A percentile compares a stretch with the other conserved stretches of the same genome.
Evolutionary conservation across 2,888 invertebrate species (phyloP).

Genomic region (Callyntrura guangdongensis): DNA sequence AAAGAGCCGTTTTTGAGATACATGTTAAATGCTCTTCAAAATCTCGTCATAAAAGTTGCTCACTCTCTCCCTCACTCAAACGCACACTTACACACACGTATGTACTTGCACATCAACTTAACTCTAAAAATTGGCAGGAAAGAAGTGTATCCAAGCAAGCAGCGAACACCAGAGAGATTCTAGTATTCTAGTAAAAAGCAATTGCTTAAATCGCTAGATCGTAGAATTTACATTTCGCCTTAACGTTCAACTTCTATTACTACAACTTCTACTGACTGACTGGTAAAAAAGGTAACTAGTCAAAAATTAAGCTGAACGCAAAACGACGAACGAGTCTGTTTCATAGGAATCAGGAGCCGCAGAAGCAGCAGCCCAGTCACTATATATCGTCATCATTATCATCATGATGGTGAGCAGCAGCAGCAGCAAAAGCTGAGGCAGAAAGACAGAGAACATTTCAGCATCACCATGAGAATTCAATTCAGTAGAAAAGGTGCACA

Average conservation of each 20-base stretch:
- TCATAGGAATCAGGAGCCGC: conserved; percentile 48
- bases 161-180: conserved; percentile 17
- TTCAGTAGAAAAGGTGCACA: conserved; percentile 65
- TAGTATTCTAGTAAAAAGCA: conserved; percentile 37
- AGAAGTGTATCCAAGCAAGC: conserved; percentile 38
- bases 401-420: neutral
- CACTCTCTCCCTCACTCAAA: conserved; percentile 45
- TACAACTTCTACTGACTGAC: neutral
- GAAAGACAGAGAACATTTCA: conserved; percentile 33
- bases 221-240: conserved; percentile 52
- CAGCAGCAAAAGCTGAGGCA: neutral
- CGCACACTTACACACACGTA: conserved; percentile 34
- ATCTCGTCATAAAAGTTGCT: conserved; percentile 8
- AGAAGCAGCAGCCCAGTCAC: conserved; percentile 34
- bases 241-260: conserved; percentile 9
- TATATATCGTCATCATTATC: conserved; percentile 34
- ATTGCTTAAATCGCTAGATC: conserved; percentile 11
- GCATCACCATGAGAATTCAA: conserved; percentile 59
- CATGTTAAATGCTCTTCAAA: conserved; percentile 31
- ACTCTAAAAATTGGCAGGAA: neutral
- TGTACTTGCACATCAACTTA: neutral
- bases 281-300: conserved; percentile 62
- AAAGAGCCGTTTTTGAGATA: conserved; percentile 41
- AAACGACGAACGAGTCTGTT: conserved; percentile 36
- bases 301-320: conserved; percentile 58